Conservation (phyloP, 2,888 invertebrate species). For the Syrphus vitripennis region DNA sequence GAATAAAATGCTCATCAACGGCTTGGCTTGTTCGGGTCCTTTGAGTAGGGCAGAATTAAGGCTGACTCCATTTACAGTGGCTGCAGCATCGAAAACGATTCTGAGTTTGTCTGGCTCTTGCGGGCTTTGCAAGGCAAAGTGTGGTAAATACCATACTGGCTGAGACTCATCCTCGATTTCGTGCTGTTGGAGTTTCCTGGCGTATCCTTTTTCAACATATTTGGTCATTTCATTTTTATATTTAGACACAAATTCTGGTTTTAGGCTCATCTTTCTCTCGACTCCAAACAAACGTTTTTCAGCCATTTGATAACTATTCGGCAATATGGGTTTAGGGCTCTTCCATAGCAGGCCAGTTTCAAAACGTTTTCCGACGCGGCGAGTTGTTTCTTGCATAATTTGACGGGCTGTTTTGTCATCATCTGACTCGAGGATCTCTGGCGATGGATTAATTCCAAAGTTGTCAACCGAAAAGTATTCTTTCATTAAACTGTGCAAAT, state of each 20-base stretch:
- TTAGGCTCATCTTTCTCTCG: background rate
- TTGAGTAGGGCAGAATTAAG: constrained; percentile 74
- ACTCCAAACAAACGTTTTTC: background rate
- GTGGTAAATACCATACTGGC: constrained; percentile 74
- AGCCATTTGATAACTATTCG: background rate
- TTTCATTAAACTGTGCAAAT: background rate
- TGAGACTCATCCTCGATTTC: constrained; percentile 42
- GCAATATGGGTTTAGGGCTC: background rate
- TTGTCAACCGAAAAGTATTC: background rate
- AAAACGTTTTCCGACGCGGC: constrained; percentile 34
- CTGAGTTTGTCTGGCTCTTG: constrained; percentile 73
- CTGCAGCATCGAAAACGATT: constrained; percentile 75
- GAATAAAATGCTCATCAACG: constrained; percentile 75
- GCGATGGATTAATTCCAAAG: background rate
- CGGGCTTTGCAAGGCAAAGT: constrained; percentile 73
- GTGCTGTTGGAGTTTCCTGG: constrained; percentile 46
- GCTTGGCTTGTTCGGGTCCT: constrained; percentile 64
- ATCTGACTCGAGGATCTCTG: constrained; percentile 9
- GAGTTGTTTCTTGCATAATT: constrained; percentile 21
- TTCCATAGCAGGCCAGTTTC: constrained; percentile 59
- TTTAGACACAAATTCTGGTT: background rate
- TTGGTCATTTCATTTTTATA: background rate
- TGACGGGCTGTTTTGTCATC: constrained; percentile 21
- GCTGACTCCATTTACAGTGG: constrained; percentile 64
- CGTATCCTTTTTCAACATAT: constrained; percentile 64